Percentiles rank a stretch among this genome's conserved stretches.
Evolutionary conservation across 2,797 vertebrate species (phyloP).

Genomic region (Trichosurus vulpecula): DNA sequence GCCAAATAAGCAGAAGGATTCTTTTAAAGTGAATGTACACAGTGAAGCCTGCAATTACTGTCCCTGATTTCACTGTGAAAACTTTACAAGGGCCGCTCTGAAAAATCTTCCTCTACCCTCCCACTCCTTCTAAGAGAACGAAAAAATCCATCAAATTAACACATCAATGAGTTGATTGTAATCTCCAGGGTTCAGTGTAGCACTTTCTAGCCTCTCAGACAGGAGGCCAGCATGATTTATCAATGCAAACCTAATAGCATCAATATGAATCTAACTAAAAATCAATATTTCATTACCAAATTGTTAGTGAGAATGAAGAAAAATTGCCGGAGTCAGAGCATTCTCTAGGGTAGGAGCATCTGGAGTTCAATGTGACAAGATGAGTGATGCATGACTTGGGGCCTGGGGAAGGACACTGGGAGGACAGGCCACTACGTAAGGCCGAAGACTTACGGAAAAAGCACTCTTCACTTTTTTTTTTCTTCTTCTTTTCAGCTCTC

Average conservation of each 20-base stretch:
- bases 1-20: constrained; percentile 70
- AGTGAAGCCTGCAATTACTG: constrained; percentile 79
- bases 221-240: constrained; percentile 97
- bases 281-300: constrained; percentile 99
- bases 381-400: constrained; percentile 97
- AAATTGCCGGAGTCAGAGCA: constrained; percentile 94
- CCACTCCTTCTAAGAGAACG: constrained; percentile 92
- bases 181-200: constrained; percentile 92
- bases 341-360: constrained; percentile 99
- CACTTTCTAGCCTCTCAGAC: constrained; percentile 89
- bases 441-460: constrained; percentile 85
- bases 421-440: constrained; percentile 94
- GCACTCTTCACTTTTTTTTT: constrained; percentile 56
- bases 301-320: constrained; percentile 99
- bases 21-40: constrained; percentile 69
- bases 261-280: constrained; percentile 99
- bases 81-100: constrained; percentile 84
- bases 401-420: constrained; percentile 95
- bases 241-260: constrained; percentile 99
- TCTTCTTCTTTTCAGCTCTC: constrained; percentile 70
- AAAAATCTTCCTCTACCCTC: constrained; percentile 86
- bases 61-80: constrained; percentile 85
- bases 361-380: constrained; percentile 99
- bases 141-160: constrained; percentile 99
- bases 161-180: constrained; percentile 99